Evolutionary conservation across 2,113 vertebrate species (phyloP), one percentile per base, ranked within the genome.

Genomic region (Cyanoramphus novaezelandiae): DNA sequence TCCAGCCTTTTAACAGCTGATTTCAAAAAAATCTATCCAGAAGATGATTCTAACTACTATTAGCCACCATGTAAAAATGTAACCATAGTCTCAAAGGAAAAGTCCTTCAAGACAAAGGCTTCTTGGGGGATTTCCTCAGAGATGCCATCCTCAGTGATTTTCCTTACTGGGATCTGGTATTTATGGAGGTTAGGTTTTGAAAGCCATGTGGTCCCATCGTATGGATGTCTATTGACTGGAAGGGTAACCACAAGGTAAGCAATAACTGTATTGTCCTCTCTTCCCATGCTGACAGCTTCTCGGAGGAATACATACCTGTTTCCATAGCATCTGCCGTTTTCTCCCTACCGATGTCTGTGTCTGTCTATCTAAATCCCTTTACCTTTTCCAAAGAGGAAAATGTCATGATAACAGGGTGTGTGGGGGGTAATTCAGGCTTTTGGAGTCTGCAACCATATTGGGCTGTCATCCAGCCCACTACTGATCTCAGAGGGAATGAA

Each of bases 331-430:
- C 86, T 96, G 86, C 77, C 77, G 79, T 76, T 84, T 90, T 82
- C 81, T 87, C 49, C 63, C 18, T 87, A 52, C 53, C n/a, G 14
- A 9, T 87, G 37, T 74, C 74, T 64, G 43, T 86, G 62, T 90
- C 74, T 91, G 49, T 94, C 88, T 96, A 60, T 95, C 82, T 92
- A 95, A 88, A 94, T 82, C 62, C 84, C 72, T 90, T 88, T 52
- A 60, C 90, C 88, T 95, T 95, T 85, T 95, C 75, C 77, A 95
- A 96, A 92, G 97, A 97, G 95, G 88, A 88, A 96, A 98, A 95
- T 97, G 92, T 93, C 90, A 81, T 68, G 75, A 57, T 79, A 72
- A 96, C 87, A 95, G 86, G 96, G 93, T 96, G 91, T 64, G 43
- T 86, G 80, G 33, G 85, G 85, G 85, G 94, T 94, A 96, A 96